These are phyloP conservation scores for Sardina pilchardus DNA, from an alignment of 2,113 vertebrate genomes.

Conservation along the genomic window DNA sequence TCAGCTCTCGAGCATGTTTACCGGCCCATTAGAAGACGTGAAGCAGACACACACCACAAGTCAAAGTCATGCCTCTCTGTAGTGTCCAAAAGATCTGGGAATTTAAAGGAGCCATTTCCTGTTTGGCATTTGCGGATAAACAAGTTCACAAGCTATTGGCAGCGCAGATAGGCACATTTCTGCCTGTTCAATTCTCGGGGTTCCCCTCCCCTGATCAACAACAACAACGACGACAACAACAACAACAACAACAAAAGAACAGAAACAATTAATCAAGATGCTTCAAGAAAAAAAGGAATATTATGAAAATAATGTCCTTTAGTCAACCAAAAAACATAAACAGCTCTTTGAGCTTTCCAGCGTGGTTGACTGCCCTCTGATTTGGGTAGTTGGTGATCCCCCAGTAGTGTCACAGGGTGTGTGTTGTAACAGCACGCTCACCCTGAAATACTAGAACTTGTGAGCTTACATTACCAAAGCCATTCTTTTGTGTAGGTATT, in stretches of 20 bases:
- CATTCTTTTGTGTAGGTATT: background rate
- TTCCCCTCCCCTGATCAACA: background rate
- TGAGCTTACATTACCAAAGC: background rate
- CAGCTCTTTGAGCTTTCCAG: background rate
- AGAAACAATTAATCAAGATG: background rate
- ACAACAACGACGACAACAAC: background rate
- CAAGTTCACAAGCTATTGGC: background rate
- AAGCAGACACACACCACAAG: background rate
- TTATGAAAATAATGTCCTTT: background rate
- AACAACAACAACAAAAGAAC: background rate
- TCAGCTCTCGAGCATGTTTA: too few species aligned
- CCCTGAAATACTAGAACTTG: background rate
- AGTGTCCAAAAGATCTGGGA: background rate
- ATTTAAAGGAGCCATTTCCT: background rate
- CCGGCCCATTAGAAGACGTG: background rate
- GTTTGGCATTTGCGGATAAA: background rate
- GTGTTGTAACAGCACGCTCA: background rate
- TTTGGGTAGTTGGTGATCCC: background rate
- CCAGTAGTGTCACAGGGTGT: background rate
- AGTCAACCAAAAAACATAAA: background rate
- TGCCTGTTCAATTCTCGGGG: background rate
- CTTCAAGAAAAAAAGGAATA: background rate
- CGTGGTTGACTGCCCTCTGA: background rate
- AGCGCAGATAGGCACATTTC: background rate
- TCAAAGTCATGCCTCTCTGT: background rate